Evolutionary conservation across 2,797 vertebrate species (phyloP), one percentile per base, ranked within the genome.

Genomic region (Geotrypetes seraphini): DNA sequence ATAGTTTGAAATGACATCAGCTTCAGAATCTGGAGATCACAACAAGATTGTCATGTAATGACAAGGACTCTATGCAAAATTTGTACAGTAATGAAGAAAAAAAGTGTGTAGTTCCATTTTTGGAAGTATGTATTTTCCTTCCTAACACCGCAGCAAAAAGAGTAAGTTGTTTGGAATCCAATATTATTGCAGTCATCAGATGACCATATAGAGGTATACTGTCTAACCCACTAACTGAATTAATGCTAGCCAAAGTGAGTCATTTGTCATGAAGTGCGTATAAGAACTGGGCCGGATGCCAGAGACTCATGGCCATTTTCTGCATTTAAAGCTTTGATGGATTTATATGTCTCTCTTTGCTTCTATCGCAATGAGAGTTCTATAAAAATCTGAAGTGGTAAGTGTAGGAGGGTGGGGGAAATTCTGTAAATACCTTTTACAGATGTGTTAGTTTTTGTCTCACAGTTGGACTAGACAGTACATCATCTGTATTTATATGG

Each of bases 271-370:
- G 28, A 50, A 64, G 34, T 29, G 49, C 66, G 42, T 61, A 10
- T 25, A 52, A 58, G 52, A 36, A 22, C 58, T 31, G 42, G 72
- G 57, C 56, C 2, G 14, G 32, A n/a, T 48, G 69, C 68, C 75
- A 75, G 39, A 3, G 20, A 49, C 47, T 22, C 37, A 39, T 54
- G 57, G 60, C 47, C 47, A 47, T 36, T 42, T n/a, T 63, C 47
- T 63, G 49, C 49, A 41, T 46, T 62, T 53, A 57, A 50, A 44
- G 47, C 19, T 28, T 23, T 18, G 2, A 55, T 48, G 40, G 43
- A 45, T 63, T 57, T 66, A 42, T 53, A 18, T 36, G 66, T 42
- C 32, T 57, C 32, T 57, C 39, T 68, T 43, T 65, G 47, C 38
- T 53, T 57, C 49, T 18, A 14, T 35, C 17, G 8, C 32, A 35